phyloP scores from a whole-genome alignment of 2,888 invertebrate species.

The Willowsia nigromaculata region DNA sequence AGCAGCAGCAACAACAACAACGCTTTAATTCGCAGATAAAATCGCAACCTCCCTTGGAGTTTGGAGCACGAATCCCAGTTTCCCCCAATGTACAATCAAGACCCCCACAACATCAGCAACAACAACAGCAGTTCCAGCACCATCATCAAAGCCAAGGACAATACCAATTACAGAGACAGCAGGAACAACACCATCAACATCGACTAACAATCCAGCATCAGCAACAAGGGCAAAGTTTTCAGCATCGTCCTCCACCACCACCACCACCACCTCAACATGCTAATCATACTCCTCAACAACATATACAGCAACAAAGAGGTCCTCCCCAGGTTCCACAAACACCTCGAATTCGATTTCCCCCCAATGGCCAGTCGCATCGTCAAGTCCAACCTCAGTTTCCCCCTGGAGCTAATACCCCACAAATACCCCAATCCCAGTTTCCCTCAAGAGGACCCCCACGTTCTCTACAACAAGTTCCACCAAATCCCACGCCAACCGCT shows the following conservation, averaged over 20 bases:
- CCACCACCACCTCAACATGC: conserved; percentile 13
- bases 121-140: conserved; percentile 53
- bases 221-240: conserved; percentile 12
- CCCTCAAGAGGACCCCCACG: conserved; percentile 11
- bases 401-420: not conserved
- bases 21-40: conserved; percentile 52
- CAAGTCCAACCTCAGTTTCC: conserved; percentile 59
- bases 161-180: conserved; percentile 57
- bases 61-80: conserved; percentile 67
- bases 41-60: conserved; percentile 38
- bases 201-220: conserved; percentile 10
- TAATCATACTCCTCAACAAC: conserved; percentile 36
- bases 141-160: conserved; percentile 37
- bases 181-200: conserved; percentile 14
- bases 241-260: conserved; percentile 13
- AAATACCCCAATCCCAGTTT: not conserved
- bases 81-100: conserved; percentile 37
- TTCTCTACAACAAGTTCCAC: conserved; percentile 52
- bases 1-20: conserved; percentile 47
- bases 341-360: conserved; percentile 6
- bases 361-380: not conserved
- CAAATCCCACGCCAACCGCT: conserved; percentile 7
- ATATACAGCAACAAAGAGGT: conserved; percentile 31
- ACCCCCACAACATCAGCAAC: conserved; percentile 32
- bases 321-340: not conserved